Percentiles rank a stretch among this genome's conserved stretches.
These are phyloP conservation scores for Sphecodes monilicornis DNA, from an alignment of 2,888 invertebrate species.

Conservation along the genomic window DNA sequence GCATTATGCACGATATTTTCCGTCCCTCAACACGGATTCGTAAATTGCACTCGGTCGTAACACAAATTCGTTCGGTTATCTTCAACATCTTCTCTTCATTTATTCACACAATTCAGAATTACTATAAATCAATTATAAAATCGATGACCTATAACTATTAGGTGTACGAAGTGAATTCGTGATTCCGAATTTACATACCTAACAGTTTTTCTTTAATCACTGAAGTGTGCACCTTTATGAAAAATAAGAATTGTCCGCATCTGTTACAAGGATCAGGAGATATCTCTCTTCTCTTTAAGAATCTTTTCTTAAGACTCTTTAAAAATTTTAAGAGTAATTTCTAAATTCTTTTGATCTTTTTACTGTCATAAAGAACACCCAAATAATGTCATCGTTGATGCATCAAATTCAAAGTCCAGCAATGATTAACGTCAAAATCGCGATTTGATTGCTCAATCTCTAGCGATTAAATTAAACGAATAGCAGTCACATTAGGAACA, in stretches of 20 bases:
- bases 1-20: constrained; percentile 6
- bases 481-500: not conserved
- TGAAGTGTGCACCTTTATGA: too few species aligned
- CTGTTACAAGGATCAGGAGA: too few species aligned
- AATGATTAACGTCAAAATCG: not conserved
- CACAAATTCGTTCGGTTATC: not conserved
- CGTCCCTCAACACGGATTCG: not conserved
- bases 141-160: not conserved
- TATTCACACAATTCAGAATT: not conserved
- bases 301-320: too few species aligned
- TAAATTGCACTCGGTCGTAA: not conserved
- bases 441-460: not conserved
- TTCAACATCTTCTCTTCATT: not conserved
- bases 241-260: too few species aligned
- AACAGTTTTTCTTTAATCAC: too few species aligned
- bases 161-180: not conserved
- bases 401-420: not conserved
- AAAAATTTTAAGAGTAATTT: too few species aligned
- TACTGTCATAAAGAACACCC: too few species aligned
- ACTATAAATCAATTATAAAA: not conserved
- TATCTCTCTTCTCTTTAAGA: too few species aligned
- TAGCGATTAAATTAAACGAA: not conserved
- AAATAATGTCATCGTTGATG: too few species aligned
- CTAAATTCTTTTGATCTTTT: too few species aligned
- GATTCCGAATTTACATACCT: too few species aligned